A percentile compares a stretch with the other conserved stretches of the same genome.
These are phyloP conservation scores for Elysia crispata DNA, from an alignment of 2,888 invertebrate species.

Conservation along the genomic window DNA sequence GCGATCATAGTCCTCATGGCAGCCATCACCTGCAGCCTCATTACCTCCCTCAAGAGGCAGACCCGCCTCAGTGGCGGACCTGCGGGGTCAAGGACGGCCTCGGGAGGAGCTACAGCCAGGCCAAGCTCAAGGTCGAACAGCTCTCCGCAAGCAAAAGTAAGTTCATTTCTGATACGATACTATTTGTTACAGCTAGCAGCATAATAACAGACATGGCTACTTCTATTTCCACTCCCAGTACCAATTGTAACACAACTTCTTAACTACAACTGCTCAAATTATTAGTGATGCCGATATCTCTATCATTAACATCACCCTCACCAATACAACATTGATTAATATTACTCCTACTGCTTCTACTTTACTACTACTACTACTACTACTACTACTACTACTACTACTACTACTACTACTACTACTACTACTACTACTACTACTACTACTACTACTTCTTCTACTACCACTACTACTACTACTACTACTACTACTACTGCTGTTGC, in stretches of 20 bases:
- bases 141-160: constrained; percentile 52
- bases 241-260: too few species aligned
- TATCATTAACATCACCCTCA: too few species aligned
- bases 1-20: constrained; percentile 55
- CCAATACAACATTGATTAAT: too few species aligned
- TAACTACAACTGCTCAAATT: too few species aligned
- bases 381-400: background rate
- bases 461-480: too few species aligned
- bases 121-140: constrained; percentile 19
- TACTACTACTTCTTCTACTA: too few species aligned
- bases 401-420: background rate
- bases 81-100: background rate
- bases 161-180: too few species aligned
- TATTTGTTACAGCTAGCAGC: too few species aligned
- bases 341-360: too few species aligned
- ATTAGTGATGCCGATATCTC: too few species aligned
- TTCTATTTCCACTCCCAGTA: constrained; percentile 2
- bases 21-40: constrained; percentile 52
- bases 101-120: background rate
- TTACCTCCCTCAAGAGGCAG: constrained; percentile 51
- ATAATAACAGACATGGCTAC: background rate
- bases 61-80: constrained; percentile 43
- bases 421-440: constrained; percentile 16
- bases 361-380: background rate
- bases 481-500: background rate